Evolutionary conservation across 2,113 vertebrate genomes (phyloP), one percentile per base, ranked within the genome.

Genomic region (Carollia perspicillata): DNA sequence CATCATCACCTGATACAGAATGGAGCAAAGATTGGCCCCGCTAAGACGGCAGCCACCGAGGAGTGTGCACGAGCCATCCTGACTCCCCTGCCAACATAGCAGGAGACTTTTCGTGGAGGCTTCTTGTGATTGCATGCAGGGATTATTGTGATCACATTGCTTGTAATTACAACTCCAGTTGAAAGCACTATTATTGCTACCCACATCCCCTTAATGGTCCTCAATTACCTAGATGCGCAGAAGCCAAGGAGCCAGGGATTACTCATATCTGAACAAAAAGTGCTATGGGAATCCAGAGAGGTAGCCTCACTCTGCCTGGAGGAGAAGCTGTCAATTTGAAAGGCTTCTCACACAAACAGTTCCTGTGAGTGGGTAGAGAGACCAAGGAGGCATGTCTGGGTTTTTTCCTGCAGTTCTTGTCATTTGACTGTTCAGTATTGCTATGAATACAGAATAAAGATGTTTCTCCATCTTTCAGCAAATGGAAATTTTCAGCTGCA

Each of bases 261-360:
- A 55, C 23, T 65, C 65, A 80, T 74, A 83, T 68, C 68, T 65
- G 74, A 90, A 90, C 30, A 77, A 87, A 92, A 84, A 90, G 14
- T 42, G 26, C 77, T 37, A 0, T 71, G 28, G 87, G 89, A 78
- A 90, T 85, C 60, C 93, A 55, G 44, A 77, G 42, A 92, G 58
- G 55, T 49, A 69, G 55, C 35, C n/a, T 74, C 44, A 40, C 23
- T 83, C 68, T 53, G 16, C 80, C 63, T 18, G 28, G 44, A 74
- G 92, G 42, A 94, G 37, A 75, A 72, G 14, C 66, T 91, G 81
- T 71, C 55, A 23, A 7, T 74, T 33, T 71, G 71, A 90, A 95
- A 95, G 55, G 47, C 79, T 89, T 85, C 89, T 89, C 90, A 68
- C 92, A 87, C 94, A 96, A 92, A 96, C 42, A 93, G 71, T 63